Evolutionary conservation across 2,888 invertebrate species (phyloP).

Genomic region (Panopea generosa): DNA sequence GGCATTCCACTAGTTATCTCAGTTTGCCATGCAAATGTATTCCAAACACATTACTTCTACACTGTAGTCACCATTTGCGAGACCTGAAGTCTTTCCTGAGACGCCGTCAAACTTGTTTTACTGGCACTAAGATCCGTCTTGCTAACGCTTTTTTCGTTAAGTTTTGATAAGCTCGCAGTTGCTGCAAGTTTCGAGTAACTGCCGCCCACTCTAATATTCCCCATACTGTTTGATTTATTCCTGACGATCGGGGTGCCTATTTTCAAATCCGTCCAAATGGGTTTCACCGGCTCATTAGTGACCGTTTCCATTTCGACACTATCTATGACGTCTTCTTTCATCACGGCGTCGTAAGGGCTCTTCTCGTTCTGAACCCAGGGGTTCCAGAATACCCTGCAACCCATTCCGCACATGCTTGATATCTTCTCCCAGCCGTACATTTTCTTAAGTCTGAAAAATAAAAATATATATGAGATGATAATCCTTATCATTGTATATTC

Average conservation of each 20-base stretch:
- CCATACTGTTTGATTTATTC: slow-evolving; percentile 50
- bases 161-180: slow-evolving; percentile 26
- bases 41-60: slow-evolving; percentile 22
- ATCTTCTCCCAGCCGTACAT: slow-evolving; percentile 62
- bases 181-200: slow-evolving; percentile 41
- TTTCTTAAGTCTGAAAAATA: slow-evolving; percentile 16
- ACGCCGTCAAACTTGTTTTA: slow-evolving; percentile 34
- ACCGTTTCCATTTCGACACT: slow-evolving; percentile 16
- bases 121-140: slow-evolving; percentile 32
- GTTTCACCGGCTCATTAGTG: slow-evolving; percentile 50
- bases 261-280: slow-evolving; percentile 55
- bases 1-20: too few species aligned
- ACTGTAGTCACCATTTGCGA: slow-evolving; percentile 55
- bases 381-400: slow-evolving; percentile 54
- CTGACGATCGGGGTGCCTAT: slow-evolving; percentile 52
- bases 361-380: slow-evolving; percentile 43
- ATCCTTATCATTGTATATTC: too few species aligned
- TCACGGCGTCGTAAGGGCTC: slow-evolving; percentile 42
- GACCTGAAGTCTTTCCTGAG: slow-evolving; percentile 34
- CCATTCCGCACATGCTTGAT: slow-evolving; percentile 49
- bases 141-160: slow-evolving; percentile 42
- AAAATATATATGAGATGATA: too few species aligned
- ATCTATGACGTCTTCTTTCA: slow-evolving; percentile 34
- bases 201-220: slow-evolving; percentile 26
- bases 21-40: too few species aligned